These are phyloP conservation scores for Crocodylus rhombifer DNA, from an alignment of 2,797 vertebrate species.

Conservation along the genomic window DNA sequence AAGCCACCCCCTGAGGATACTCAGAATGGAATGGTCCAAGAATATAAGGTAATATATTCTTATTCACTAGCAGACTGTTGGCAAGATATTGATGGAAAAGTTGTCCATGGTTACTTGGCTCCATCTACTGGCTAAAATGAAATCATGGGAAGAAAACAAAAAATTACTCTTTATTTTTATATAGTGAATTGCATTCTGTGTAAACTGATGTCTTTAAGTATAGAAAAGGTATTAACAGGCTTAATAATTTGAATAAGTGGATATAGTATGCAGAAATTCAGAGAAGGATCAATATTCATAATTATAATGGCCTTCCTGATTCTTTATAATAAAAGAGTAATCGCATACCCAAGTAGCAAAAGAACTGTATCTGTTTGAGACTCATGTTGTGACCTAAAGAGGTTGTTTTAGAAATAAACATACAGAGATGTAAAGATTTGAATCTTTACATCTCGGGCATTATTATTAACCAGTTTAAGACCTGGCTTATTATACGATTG, in stretches of 20 bases:
- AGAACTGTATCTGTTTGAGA: background rate
- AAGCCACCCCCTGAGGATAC: constrained; percentile 95
- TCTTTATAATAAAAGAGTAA: constrained; percentile 34
- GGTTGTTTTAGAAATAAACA: background rate
- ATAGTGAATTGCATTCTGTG: background rate
- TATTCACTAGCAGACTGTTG: rapidly evolving
- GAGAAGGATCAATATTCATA: constrained; percentile 1
- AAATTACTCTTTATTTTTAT: background rate
- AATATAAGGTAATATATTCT: constrained; percentile 91
- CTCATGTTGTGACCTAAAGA: background rate
- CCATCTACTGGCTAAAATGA: constrained; percentile 87
- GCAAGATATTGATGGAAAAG: background rate
- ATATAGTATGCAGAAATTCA: background rate
- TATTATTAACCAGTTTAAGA: constrained; percentile 55
- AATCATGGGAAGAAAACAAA: background rate
- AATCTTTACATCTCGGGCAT: constrained; percentile 23
- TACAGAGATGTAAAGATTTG: constrained; percentile 42
- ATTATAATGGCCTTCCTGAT: constrained; percentile 8
- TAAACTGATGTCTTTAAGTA: background rate
- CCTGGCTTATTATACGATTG: background rate
- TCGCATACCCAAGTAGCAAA: background rate
- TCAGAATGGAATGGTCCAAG: constrained; percentile 95
- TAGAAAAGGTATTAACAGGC: constrained; percentile 38
- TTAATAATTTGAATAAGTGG: constrained; percentile 19
- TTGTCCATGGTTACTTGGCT: constrained; percentile 84